Conservation (phyloP, 2,113 vertebrate genomes). For the Climacteris rufus region DNA sequence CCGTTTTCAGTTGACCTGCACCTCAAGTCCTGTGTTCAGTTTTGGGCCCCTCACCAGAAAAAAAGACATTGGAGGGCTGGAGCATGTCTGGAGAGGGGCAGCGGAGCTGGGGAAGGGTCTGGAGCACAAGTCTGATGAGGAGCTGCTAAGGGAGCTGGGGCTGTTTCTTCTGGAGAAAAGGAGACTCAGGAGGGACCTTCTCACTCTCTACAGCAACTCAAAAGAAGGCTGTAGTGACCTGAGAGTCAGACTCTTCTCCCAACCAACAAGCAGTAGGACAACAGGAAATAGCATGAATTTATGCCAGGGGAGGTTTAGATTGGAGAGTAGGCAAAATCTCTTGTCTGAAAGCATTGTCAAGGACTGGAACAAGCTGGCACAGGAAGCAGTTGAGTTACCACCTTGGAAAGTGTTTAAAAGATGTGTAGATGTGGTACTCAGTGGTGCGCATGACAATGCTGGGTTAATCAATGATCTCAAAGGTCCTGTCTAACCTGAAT, state of each 20-base stretch:
- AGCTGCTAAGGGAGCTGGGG: rapidly evolving
- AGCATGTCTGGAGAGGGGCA: not conserved
- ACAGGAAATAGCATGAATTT: not conserved
- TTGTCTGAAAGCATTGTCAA: not conserved
- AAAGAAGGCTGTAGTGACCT: not conserved
- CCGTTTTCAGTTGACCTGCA: not conserved
- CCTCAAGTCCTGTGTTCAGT: not conserved
- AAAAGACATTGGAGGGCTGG: not conserved
- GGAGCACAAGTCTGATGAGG: not conserved
- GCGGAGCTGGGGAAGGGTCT: rapidly evolving
- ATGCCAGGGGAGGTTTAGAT: rapidly evolving
- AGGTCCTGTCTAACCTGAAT: not conserved
- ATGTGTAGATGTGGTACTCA: not conserved
- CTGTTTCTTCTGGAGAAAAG: not conserved
- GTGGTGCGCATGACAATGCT: not conserved
- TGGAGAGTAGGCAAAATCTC: not conserved
- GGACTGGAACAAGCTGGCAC: not conserved
- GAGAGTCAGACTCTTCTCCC: not conserved
- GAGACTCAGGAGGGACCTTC: not conserved
- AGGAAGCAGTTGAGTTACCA: not conserved
- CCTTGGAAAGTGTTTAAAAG: not conserved
- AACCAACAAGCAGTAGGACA: no score
- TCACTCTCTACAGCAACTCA: not conserved
- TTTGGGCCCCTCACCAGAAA: not conserved
- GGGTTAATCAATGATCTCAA: rapidly evolving